Conservation (phyloP, 2,797 vertebrate genomes). For the Sebastes iracundus region DNA sequence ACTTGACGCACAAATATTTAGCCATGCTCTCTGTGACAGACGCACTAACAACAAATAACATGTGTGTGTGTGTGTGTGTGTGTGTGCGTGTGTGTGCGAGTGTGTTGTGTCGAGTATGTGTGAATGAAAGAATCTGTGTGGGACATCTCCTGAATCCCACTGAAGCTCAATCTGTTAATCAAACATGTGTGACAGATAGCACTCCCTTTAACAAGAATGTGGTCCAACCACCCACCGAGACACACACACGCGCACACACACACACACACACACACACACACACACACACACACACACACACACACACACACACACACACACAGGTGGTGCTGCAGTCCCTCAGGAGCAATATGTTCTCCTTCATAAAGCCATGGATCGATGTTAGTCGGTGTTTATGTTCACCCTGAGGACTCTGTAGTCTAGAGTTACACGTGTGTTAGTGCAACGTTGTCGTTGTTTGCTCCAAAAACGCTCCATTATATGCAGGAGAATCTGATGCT, state of each 20-base stretch:
- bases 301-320: background rate
- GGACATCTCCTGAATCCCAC: constrained; percentile 61
- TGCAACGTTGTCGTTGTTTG: constrained; percentile 23
- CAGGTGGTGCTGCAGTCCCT: constrained; percentile 49
- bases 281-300: background rate
- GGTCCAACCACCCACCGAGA: constrained; percentile 63
- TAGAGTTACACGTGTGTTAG: constrained; percentile 46
- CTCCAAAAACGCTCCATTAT: constrained; percentile 30
- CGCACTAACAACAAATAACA: background rate
- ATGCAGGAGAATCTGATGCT: constrained; percentile 33
- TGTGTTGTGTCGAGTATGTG: constrained; percentile 37
- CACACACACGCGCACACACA: constrained; percentile 5
- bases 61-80: background rate
- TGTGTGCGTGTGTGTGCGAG: background rate
- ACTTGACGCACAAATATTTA: constrained; percentile 9
- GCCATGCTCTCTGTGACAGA: constrained; percentile 15
- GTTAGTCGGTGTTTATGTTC: constrained; percentile 14
- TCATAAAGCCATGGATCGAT: constrained; percentile 38
- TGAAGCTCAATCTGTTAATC: constrained; percentile 66
- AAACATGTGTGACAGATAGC: constrained; percentile 67
- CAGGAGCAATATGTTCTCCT: constrained; percentile 54
- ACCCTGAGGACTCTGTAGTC: constrained; percentile 32
- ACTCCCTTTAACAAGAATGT: constrained; percentile 79
- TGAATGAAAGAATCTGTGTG: constrained; percentile 71
- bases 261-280: background rate